phyloP scores from a whole-genome alignment of 2,888 invertebrate species.

The Abscondita cerata region DNA sequence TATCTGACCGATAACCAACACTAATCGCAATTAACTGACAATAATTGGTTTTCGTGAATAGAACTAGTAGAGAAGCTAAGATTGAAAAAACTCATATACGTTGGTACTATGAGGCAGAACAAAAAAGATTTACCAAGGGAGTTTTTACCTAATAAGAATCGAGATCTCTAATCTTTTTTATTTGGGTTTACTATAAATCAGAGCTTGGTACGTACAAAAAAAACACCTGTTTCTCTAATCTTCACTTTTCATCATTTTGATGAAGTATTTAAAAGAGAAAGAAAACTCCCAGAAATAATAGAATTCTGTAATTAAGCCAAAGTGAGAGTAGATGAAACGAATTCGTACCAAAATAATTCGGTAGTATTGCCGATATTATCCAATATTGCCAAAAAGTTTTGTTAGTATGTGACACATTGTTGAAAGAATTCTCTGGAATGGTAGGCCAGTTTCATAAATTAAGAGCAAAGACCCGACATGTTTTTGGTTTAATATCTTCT shows the following conservation, averaged over 20 bases:
- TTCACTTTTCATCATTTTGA: background rate
- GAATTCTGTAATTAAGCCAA: background rate
- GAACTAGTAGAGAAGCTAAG: background rate
- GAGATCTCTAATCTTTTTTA: background rate
- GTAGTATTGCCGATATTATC: too few relatives aligned
- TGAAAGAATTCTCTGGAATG: too few relatives aligned
- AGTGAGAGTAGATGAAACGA: background rate
- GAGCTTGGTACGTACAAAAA: background rate
- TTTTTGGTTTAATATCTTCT: too few relatives aligned
- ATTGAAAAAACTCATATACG: background rate
- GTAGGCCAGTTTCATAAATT: too few relatives aligned
- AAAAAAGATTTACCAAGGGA: background rate
- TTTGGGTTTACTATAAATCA: background rate
- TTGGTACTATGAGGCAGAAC: background rate
- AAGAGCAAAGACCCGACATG: too few relatives aligned
- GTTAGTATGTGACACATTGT: too few relatives aligned
- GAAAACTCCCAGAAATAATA: slow-evolving; percentile 2
- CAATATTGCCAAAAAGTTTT: too few relatives aligned
- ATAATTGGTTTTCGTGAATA: background rate
- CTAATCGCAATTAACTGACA: background rate
- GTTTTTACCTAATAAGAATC: slow-evolving; percentile 1
- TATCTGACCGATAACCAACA: background rate
- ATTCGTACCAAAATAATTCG: too few relatives aligned
- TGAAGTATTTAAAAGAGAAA: background rate
- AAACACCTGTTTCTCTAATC: background rate